phyloP scores from a whole-genome alignment of 2,113 vertebrate genomes.

The Thalassoma bifasciatum region DNA sequence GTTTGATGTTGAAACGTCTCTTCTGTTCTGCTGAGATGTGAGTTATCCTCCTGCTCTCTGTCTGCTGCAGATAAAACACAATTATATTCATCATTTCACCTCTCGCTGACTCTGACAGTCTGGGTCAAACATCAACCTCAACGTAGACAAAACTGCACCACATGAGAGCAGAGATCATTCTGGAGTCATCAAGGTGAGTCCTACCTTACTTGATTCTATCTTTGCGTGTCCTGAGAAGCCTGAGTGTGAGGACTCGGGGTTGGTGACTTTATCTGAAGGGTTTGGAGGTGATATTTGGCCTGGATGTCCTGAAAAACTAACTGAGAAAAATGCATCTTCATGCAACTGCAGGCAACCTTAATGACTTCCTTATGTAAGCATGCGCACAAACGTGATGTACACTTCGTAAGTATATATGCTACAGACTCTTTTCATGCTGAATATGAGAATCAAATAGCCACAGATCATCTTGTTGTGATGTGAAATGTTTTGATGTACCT shows the following conservation, averaged over 20 bases:
- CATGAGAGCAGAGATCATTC: background rate
- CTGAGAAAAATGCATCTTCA: slow-evolving; percentile 41
- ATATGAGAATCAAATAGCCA: too few species aligned
- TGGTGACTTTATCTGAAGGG: slow-evolving; percentile 65
- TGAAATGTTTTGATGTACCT: slow-evolving; percentile 62
- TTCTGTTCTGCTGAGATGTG: slow-evolving; percentile 99
- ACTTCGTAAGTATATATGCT: background rate
- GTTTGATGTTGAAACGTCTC: slow-evolving; percentile 98
- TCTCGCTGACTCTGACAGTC: background rate
- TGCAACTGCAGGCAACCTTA: too few species aligned
- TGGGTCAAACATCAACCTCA: background rate
- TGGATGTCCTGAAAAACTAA: slow-evolving; percentile 69
- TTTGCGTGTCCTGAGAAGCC: slow-evolving; percentile 75
- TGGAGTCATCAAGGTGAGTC: background rate
- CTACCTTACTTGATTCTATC: slow-evolving; percentile 88
- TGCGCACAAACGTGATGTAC: background rate
- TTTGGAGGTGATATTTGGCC: slow-evolving; percentile 76
- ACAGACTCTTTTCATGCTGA: background rate
- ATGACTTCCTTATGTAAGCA: background rate
- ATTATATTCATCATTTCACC: slow-evolving; percentile 10
- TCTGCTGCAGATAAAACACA: slow-evolving; percentile 75
- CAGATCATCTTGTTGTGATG: too few species aligned
- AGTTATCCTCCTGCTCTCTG: slow-evolving; percentile 90
- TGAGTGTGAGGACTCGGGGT: slow-evolving; percentile 75
- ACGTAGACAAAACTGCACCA: background rate